phyloP scores from a whole-genome alignment of 1,140 invertebrate genomes.

The Drosophila bifasciata region DNA sequence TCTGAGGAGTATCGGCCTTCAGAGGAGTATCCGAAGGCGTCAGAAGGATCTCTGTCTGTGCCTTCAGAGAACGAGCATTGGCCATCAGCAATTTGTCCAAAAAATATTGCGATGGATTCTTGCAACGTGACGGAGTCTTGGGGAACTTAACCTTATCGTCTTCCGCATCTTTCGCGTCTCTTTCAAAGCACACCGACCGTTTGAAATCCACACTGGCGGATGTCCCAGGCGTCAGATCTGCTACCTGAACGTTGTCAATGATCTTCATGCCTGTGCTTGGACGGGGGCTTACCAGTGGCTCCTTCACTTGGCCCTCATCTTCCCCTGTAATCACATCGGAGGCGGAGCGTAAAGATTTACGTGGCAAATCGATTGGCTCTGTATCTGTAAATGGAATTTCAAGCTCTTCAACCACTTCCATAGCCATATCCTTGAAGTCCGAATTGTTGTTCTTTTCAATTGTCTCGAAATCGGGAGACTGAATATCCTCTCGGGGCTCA shows the following conservation, averaged over 20 bases:
- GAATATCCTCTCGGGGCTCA: background rate
- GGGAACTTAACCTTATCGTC: constrained; percentile 50
- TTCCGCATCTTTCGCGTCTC: background rate
- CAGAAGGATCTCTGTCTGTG: background rate
- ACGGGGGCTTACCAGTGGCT: too few relatives aligned
- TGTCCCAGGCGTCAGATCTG: background rate
- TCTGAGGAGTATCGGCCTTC: constrained; percentile 23
- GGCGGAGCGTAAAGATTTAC: too few relatives aligned
- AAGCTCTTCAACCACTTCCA: background rate
- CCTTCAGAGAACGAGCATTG: too few relatives aligned
- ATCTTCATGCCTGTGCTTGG: background rate
- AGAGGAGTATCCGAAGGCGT: background rate
- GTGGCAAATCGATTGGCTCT: constrained; percentile 1
- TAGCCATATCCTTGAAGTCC: background rate
- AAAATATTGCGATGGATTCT: background rate
- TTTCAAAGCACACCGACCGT: constrained; percentile 47
- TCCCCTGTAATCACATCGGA: too few relatives aligned
- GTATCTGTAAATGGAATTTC: background rate
- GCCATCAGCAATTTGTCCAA: too few relatives aligned
- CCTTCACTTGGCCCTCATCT: background rate
- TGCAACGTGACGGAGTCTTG: constrained; percentile 63
- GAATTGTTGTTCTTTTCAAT: background rate
- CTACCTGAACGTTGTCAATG: background rate
- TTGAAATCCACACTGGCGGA: constrained; percentile 1
- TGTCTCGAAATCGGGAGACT: background rate